These are phyloP conservation scores for Serinus canaria DNA, from an alignment of 2,113 vertebrate species.

Conservation along the genomic window DNA sequence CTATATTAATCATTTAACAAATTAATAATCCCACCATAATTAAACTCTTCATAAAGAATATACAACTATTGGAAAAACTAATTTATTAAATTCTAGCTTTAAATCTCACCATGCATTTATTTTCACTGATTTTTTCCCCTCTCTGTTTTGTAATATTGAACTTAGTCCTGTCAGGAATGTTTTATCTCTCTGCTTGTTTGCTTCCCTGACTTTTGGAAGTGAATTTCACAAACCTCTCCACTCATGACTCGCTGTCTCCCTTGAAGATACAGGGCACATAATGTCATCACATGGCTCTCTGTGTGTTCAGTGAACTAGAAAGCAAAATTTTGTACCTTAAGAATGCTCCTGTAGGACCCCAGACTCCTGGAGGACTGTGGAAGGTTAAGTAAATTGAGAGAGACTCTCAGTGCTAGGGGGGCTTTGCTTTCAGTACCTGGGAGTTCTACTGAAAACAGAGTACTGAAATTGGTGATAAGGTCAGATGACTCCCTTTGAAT, in stretches of 20 bases:
- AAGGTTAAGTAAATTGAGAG: neutral
- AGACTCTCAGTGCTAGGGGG: neutral
- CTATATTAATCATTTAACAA: neutral
- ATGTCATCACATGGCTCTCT: neutral
- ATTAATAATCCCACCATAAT: neutral
- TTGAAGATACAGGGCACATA: constrained; percentile 8
- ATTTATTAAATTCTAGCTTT: neutral
- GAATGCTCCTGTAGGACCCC: neutral
- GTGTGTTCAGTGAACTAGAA: neutral
- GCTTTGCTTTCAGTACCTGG: neutral
- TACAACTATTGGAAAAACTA: neutral
- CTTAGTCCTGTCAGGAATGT: neutral
- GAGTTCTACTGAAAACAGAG: neutral
- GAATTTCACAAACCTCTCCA: constrained; percentile 4
- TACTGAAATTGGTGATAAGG: neutral
- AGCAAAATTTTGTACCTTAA: neutral
- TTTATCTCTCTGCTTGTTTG: neutral
- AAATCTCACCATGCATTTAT: neutral
- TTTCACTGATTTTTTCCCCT: neutral
- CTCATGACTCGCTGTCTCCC: neutral
- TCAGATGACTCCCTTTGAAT: neutral
- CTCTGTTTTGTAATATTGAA: neutral
- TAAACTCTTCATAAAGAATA: neutral
- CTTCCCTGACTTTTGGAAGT: neutral
- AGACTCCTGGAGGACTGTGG: neutral